phyloP scores from a whole-genome alignment of 92 coral and sea anemone genomes.

The Actinernus sp. region DNA sequence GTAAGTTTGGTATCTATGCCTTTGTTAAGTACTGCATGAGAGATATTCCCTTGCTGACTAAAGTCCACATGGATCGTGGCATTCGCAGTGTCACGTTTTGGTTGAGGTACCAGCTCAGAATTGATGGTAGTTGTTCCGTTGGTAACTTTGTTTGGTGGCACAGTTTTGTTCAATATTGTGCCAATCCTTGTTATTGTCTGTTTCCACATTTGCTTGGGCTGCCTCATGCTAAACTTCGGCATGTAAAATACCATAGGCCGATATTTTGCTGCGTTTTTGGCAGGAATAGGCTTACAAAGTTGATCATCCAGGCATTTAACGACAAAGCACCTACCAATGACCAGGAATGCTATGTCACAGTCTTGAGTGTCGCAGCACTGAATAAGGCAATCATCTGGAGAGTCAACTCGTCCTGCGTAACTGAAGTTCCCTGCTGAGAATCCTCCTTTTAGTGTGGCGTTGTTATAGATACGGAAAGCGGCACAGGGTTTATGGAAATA shows the following conservation, averaged over 20 bases:
- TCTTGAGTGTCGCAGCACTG: slow-evolving; percentile 60
- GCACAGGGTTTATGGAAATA: slow-evolving; percentile 7
- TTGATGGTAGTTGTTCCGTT: too few relatives aligned
- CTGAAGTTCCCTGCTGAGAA: slow-evolving; percentile 75
- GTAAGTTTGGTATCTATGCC: too few relatives aligned
- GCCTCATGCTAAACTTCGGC: slow-evolving; percentile 2
- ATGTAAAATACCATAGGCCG: slow-evolving; percentile 62
- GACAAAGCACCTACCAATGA: slow-evolving; percentile 75
- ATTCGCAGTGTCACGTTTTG: too few relatives aligned
- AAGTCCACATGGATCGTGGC: too few relatives aligned
- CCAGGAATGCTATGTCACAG: slow-evolving; percentile 85
- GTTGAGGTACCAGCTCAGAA: too few relatives aligned
- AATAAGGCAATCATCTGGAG: slow-evolving; percentile 66
- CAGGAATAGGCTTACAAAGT: slow-evolving; percentile 55
- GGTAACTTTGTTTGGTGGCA: too few relatives aligned
- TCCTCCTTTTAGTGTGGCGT: slow-evolving; percentile 84
- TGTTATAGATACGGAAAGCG: slow-evolving; percentile 17
- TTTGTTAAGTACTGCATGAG: too few relatives aligned
- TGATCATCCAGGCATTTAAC: slow-evolving; percentile 47
- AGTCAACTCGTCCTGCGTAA: slow-evolving; percentile 60
- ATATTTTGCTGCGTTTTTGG: slow-evolving; percentile 45
- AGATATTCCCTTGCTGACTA: too few relatives aligned
- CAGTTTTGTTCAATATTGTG: too few relatives aligned
- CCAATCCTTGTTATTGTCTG: too few relatives aligned
- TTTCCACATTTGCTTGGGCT: neutral